Evolutionary conservation across 1,140 invertebrate genomes (phyloP), one percentile per base, ranked within the genome.

Genomic region (Samia ricini): DNA sequence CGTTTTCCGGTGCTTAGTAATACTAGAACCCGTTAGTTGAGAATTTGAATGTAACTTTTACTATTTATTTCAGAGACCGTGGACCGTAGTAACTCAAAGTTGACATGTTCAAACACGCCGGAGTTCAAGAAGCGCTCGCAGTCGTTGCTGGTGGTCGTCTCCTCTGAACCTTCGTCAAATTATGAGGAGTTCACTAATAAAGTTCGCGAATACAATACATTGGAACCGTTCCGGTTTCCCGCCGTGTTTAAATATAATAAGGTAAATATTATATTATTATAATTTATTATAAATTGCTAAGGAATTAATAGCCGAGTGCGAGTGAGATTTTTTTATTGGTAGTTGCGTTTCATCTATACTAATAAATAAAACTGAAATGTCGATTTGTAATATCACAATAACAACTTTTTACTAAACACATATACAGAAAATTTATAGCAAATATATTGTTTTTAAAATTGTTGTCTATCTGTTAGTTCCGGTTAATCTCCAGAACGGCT

Each of bases 101-200:
- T 91, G 60, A 91, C 91, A 71, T 95, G 95, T 80, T 85, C 92
- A 15, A 92, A 93, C 61, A 92, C 93, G 5, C 91, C 92, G 50
- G 93, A 93, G 73, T 95, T 95, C 74, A 85, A 92, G 64, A 95
- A 95, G 72, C 91, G 93, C 58, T 95, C 95, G 0, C 93, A 94
- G 68, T 97, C 97, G 3, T 85, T 98, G 5, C 91, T 99, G 61
- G 96, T 98, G 0, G 94, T 98, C 12, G 95, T 95, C 1, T 94
- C 95, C 0, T 96, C 95, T 5, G 95, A 96, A 42, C 96, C 97
- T 0, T 92, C 93, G 0, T 92, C 94, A 58, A 92, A 93, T 59
- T 94, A 95, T 63, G 95, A 95, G 70, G 88, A 94, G 12, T 98
- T 98, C 79, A 95, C 95, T 0, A 89, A 94, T 8, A 92, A 92